These are phyloP conservation scores for Virgularia gustaviana DNA, from an alignment of 92 coral and sea anemone genomes.

Conservation along the genomic window DNA sequence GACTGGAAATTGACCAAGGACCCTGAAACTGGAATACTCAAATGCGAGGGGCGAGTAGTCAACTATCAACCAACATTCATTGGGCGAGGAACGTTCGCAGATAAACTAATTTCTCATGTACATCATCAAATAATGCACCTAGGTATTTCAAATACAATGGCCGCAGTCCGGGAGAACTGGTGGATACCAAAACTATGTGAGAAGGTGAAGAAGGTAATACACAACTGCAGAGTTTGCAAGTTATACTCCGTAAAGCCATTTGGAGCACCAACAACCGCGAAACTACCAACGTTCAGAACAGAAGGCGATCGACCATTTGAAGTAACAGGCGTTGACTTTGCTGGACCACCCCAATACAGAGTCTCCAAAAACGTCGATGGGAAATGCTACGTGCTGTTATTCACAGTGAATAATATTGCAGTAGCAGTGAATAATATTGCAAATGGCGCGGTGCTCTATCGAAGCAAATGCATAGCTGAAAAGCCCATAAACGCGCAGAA, in stretches of 20 bases:
- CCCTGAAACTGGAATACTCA: slow-evolving; percentile 20
- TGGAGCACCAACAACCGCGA: slow-evolving; percentile 16
- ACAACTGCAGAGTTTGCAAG: slow-evolving; percentile 41
- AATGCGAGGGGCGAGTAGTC: slow-evolving; percentile 29
- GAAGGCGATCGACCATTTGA: slow-evolving; percentile 40
- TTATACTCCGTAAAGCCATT: slow-evolving; percentile 34
- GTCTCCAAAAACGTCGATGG: slow-evolving; percentile 25
- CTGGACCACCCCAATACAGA: slow-evolving; percentile 36
- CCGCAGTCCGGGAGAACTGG: neutral
- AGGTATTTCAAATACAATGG: slow-evolving; percentile 19
- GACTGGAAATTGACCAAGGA: slow-evolving; percentile 36
- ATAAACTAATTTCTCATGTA: slow-evolving; percentile 21
- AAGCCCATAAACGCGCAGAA: slow-evolving; percentile 10
- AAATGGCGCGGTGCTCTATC: too few relatives aligned
- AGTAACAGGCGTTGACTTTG: slow-evolving; percentile 44
- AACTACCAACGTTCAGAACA: slow-evolving; percentile 34
- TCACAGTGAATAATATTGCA: too few relatives aligned
- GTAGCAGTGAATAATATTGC: too few relatives aligned
- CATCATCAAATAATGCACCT: slow-evolving; percentile 33
- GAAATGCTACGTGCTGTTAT: slow-evolving; percentile 44
- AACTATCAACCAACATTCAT: slow-evolving; percentile 11
- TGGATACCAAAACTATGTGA: slow-evolving; percentile 19
- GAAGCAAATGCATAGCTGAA: slow-evolving; percentile 22
- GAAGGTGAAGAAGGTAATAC: slow-evolving; percentile 14
- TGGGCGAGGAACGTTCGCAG: slow-evolving; percentile 17